A percentile compares a stretch with the other conserved stretches of the same genome.
phyloP scores from a whole-genome alignment of 2,888 invertebrate genomes.

The Drosophila prolongata region DNA sequence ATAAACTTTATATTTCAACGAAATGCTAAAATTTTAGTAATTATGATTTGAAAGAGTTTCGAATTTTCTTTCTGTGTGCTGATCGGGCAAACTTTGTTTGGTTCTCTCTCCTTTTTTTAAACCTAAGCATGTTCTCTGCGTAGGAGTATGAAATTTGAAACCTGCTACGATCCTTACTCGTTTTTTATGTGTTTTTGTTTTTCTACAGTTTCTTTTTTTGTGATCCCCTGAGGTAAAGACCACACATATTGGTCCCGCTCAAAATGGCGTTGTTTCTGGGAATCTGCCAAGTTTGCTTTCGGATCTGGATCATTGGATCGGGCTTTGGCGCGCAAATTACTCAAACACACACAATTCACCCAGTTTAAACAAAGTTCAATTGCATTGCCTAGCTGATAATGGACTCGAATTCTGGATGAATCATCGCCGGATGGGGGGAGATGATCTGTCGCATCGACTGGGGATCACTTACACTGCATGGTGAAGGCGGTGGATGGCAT shows the following conservation, averaged over 20 bases:
- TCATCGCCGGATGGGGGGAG: constrained; percentile 3
- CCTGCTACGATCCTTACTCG: constrained; percentile 27
- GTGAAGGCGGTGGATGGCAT: constrained; percentile 85
- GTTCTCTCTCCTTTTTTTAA: background rate
- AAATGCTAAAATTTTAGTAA: no score
- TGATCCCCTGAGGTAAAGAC: constrained; percentile 27
- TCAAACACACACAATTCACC: background rate
- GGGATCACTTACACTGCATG: constrained; percentile 84
- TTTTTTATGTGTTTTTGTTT: constrained; percentile 20
- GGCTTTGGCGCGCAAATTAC: constrained; percentile 64
- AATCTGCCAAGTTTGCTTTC: constrained; percentile 48
- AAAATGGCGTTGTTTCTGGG: constrained; percentile 29
- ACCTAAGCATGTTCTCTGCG: background rate
- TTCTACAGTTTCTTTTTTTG: constrained; percentile 19
- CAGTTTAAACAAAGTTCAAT: constrained; percentile 53
- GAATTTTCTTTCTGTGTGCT: constrained; percentile 1
- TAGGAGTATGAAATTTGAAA: constrained; percentile 26
- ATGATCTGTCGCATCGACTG: background rate
- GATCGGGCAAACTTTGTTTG: constrained; percentile 5
- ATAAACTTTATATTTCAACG: no score
- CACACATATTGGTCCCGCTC: constrained; percentile 18
- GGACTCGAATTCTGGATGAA: constrained; percentile 31
- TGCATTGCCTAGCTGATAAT: constrained; percentile 70
- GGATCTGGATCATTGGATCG: constrained; percentile 10
- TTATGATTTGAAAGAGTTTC: no score